A percentile compares a stretch with the other conserved stretches of the same genome.
Conservation (phyloP, 2,797 vertebrate species). For the Coluber constrictor region DNA sequence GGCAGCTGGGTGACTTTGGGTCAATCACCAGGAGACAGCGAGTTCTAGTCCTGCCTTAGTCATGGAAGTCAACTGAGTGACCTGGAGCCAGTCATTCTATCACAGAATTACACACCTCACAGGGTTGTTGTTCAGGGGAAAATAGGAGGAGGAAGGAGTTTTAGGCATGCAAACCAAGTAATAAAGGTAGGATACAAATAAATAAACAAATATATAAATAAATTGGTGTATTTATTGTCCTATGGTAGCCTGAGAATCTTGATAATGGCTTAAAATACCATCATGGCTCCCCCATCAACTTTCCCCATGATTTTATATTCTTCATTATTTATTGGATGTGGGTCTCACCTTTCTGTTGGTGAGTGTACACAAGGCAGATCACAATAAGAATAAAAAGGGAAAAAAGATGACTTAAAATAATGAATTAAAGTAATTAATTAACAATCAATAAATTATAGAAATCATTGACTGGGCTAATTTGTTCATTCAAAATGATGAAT, state of each 20-base stretch:
- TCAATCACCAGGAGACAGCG: not conserved
- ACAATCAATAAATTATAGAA: not conserved
- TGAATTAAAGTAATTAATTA: not conserved
- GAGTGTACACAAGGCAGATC: not conserved
- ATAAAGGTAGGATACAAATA: not conserved
- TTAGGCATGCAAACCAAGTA: not conserved
- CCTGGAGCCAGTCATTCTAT: not conserved
- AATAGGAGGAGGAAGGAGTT: not conserved
- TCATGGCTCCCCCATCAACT: not conserved
- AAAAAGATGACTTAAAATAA: not conserved
- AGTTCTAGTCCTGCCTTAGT: not conserved
- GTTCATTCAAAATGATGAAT: not conserved
- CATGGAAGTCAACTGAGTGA: not conserved
- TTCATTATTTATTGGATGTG: not conserved
- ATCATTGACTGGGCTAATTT: not conserved
- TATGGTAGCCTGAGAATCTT: not conserved
- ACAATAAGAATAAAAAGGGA: not conserved
- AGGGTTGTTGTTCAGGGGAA: not conserved
- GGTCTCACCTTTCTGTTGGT: not conserved
- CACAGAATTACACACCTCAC: not conserved
- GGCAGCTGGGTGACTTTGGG: not conserved
- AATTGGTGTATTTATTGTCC: not conserved
- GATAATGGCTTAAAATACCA: not conserved
- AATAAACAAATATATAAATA: not conserved
- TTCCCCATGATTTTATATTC: not conserved